phyloP scores from a whole-genome alignment of 2,113 vertebrate genomes.

The Sinocyclocheilus anshuiensis region DNA sequence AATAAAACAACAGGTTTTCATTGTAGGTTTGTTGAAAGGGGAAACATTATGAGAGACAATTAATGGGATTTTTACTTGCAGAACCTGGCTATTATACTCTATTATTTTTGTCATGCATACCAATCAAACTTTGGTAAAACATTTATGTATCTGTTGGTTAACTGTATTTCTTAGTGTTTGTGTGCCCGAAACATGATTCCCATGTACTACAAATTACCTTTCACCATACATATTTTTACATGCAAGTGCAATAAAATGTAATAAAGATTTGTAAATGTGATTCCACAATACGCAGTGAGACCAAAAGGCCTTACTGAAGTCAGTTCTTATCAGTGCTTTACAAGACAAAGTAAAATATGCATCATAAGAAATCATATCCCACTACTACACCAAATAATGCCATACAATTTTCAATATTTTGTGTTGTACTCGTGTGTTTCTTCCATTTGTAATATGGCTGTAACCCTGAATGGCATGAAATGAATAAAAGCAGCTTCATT shows the following conservation, averaged over 20 bases:
- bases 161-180: not conserved
- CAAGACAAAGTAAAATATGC: not conserved
- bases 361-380: not conserved
- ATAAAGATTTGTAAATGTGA: not conserved
- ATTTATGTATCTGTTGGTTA: not conserved
- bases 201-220: not conserved
- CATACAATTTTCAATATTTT: not conserved
- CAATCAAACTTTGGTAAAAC: too few relatives aligned
- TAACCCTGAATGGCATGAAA: not conserved
- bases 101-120: too few relatives aligned
- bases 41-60: too few relatives aligned
- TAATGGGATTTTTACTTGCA: too few relatives aligned
- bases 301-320: conserved; percentile 7
- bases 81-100: too few relatives aligned
- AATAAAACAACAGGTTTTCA: too few relatives aligned
- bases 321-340: not conserved
- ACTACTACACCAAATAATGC: not conserved
- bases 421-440: not conserved
- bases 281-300: not conserved
- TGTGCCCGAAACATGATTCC: not conserved
- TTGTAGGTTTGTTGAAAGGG: too few relatives aligned
- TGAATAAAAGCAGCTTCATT: not conserved
- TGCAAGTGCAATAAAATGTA: conserved; percentile 4
- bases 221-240: not conserved
- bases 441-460: not conserved